Base-by-base conservation (phyloP, 1,140 invertebrate species). In the Cylas formicarius region DNA sequence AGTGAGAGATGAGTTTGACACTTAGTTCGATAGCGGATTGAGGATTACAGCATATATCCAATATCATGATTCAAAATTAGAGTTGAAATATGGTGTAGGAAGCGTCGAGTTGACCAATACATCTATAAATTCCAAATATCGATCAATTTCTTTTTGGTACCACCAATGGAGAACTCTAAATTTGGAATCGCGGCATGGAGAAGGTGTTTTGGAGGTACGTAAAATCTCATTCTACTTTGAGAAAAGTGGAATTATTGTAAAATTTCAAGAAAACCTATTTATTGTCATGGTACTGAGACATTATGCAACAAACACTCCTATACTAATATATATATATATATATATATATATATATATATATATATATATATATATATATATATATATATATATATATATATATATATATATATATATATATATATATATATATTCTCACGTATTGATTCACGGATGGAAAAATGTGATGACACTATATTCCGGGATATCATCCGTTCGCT, bases 221-320 rank as follows among this genome's bases (percentile, higher is more conserved):
- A 31, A 31, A 11, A 31, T 14, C 13, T 14, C 13, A n/a, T 8
- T 14, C 8, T 8, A 14, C 5, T 31, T 14, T 31, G 29, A 31
- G 7, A 16, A 5, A 31, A n/a, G 17, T 6, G 29, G 29, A 31
- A 31, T 31, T 31, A 7, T 31, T 6, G 29, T 31, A 31, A 5
- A 31, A 31, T 31, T 7, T 31, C 5, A 31, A 5, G 29, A 31
- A n/a, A 31, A 31, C 29, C 29, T 16, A 1, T 31, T 31, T 31
- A 16, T 16, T n/a, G 5, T 31, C 5, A n/a, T 31, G 7, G 29
- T 31, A 7, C 8, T 31, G 17, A 31, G 1, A 5, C 7, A 31
- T 31, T 31, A 31, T 31, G 29, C 29, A 31, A 31, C 29, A 16
- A n/a, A 16, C 29, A 7, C 29, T n/a, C n/a, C n/a, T n/a, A n/a